Evolutionary conservation across 2,113 vertebrate genomes (phyloP).

Genomic region (Ictidomys tridecemlineatus): DNA sequence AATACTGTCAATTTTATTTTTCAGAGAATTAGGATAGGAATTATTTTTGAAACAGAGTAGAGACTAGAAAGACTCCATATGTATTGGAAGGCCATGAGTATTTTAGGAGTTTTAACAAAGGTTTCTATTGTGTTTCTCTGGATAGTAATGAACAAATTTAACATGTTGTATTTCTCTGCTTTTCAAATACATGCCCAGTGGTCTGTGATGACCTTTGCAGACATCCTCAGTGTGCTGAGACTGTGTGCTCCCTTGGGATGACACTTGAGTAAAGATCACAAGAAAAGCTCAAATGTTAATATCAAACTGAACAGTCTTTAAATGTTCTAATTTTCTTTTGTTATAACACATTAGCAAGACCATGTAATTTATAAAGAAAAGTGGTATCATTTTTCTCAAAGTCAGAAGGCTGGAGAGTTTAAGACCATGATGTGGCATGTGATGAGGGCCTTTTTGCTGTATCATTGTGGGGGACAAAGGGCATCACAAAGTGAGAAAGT

Average conservation of each 20-base stretch:
- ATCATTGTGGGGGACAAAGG: neutral
- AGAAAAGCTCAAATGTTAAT: neutral
- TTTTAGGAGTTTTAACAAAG: neutral
- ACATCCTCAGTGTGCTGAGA: neutral
- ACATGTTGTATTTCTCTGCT: neutral
- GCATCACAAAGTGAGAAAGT: neutral
- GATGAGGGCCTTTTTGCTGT: neutral
- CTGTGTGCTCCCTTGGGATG: neutral
- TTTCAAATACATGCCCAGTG: neutral
- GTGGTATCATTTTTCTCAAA: neutral
- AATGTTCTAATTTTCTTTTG: neutral
- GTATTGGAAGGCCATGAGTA: neutral
- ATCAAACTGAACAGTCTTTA: neutral
- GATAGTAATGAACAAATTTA: neutral
- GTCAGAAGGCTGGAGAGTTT: neutral
- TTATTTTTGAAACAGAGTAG: neutral
- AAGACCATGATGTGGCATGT: too few species aligned
- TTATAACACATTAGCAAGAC: neutral
- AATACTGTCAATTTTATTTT: neutral
- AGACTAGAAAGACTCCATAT: neutral
- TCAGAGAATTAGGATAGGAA: neutral
- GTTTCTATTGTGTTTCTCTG: neutral
- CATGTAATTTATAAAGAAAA: neutral
- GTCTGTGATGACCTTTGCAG: neutral
- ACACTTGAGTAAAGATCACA: neutral